Percentiles rank a stretch among this genome's conserved stretches.
phyloP scores from a whole-genome alignment of 2,888 invertebrate genomes.

The Heteropelma amictum region DNA sequence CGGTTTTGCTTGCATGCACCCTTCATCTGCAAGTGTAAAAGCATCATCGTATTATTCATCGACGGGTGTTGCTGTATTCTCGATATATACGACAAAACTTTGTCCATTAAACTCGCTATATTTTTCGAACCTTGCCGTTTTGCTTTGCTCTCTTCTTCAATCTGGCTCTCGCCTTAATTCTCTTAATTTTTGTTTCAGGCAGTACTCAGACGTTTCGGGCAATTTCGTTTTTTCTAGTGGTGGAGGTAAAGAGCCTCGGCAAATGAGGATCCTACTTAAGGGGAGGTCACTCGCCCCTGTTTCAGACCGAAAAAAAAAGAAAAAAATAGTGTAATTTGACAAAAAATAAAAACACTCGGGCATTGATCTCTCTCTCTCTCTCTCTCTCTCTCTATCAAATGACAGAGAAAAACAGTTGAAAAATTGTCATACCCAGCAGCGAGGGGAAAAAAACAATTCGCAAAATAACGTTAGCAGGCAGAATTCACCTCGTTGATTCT shows the following conservation, averaged over 20 bases:
- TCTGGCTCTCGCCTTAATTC: not conserved
- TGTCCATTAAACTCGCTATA: not conserved
- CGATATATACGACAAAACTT: not conserved
- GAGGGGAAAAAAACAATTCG: not conserved
- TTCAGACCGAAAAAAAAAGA: conserved; percentile 37
- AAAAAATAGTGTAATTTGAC: conserved; percentile 54
- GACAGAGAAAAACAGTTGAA: too few relatives aligned
- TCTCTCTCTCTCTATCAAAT: too few relatives aligned
- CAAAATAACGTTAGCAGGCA: conserved; percentile 38
- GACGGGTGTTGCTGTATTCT: conserved; percentile 17
- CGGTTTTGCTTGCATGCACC: conserved; percentile 46
- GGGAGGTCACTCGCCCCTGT: not conserved
- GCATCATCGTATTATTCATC: conserved; percentile 65
- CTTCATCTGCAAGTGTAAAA: conserved; percentile 63
- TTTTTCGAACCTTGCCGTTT: not conserved
- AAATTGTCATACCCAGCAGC: not conserved
- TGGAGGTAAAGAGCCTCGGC: not conserved
- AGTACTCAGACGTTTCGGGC: not conserved
- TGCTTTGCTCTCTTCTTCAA: not conserved
- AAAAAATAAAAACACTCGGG: not conserved
- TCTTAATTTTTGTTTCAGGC: not conserved
- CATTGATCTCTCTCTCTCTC: too few relatives aligned
- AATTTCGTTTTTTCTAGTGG: not conserved
- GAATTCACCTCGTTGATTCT: conserved; percentile 46
- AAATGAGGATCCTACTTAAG: not conserved